phyloP scores from a whole-genome alignment of 2,113 vertebrate genomes.

The Hassar affinis region DNA sequence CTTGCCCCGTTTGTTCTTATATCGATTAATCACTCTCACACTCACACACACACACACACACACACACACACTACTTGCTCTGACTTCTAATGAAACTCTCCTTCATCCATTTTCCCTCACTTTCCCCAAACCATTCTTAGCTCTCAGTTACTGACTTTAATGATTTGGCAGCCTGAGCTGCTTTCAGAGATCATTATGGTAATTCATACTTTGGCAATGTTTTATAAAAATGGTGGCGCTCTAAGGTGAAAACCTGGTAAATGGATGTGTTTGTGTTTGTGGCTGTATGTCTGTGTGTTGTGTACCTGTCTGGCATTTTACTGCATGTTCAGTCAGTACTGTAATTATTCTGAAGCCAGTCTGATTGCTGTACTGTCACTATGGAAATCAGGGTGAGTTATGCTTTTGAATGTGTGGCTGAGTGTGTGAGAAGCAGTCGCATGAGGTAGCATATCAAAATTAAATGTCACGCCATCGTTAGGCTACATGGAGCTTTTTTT shows the following conservation, averaged over 20 bases:
- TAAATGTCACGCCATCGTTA: conserved; percentile 17
- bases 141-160: not conserved
- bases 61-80: not conserved
- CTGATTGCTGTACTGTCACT: conserved; percentile 3
- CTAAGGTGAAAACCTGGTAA: conserved; percentile 16
- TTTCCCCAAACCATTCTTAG: not conserved
- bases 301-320: conserved; percentile 9
- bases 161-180: conserved; percentile 3
- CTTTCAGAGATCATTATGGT: not conserved
- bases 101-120: not conserved
- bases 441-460: not conserved
- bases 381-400: conserved; percentile 15
- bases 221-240: not conserved
- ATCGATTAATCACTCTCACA: not conserved
- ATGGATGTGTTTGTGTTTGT: conserved; percentile 11
- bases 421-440: conserved; percentile 5
- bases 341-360: conserved; percentile 15
- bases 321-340: not conserved
- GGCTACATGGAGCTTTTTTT: not conserved
- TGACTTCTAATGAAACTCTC: conserved; percentile 5
- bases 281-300: not conserved
- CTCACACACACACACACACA: not conserved
- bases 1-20: not conserved
- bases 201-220: conserved; percentile 24
- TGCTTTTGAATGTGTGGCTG: not conserved